A percentile compares a stretch with the other conserved stretches of the same genome.
These are phyloP conservation scores for Triplophysa dalaica DNA, from an alignment of 2,113 vertebrate species.

Conservation along the genomic window DNA sequence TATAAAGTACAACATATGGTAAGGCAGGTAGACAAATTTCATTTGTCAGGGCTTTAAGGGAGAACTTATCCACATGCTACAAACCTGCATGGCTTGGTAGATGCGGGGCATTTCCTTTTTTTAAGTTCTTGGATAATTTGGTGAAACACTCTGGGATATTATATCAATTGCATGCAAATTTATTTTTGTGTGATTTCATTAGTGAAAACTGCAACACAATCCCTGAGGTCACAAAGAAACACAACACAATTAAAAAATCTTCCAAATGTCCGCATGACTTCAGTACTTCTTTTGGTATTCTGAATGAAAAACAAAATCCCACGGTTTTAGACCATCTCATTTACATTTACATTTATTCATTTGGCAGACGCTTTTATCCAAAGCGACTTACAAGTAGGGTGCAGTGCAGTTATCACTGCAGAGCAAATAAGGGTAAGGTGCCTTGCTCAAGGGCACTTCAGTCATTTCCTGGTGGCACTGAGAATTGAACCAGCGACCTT, in stretches of 20 bases:
- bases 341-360: no score
- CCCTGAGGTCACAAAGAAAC: conserved; percentile 53
- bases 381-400: no score
- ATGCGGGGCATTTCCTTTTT: not conserved
- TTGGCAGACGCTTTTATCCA: no score
- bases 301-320: not conserved
- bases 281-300: conserved; percentile 20
- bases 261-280: conserved; percentile 24
- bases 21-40: conserved; percentile 25
- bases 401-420: no score
- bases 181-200: conserved; percentile 22
- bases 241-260: conserved; percentile 11
- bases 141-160: conserved; percentile 10
- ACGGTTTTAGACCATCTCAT: not conserved
- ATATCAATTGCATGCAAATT: conserved; percentile 38
- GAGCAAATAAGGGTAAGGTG: no score
- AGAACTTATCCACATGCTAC: conserved; percentile 16
- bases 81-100: conserved; percentile 3
- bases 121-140: not conserved
- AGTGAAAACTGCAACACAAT: conserved; percentile 39
- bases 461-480: no score
- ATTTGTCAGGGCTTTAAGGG: not conserved
- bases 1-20: conserved; percentile 27
- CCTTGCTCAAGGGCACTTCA: no score
- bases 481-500: no score